These are phyloP conservation scores for Lophotriccus pileatus DNA, from an alignment of 2,797 vertebrate genomes.

Conservation along the genomic window DNA sequence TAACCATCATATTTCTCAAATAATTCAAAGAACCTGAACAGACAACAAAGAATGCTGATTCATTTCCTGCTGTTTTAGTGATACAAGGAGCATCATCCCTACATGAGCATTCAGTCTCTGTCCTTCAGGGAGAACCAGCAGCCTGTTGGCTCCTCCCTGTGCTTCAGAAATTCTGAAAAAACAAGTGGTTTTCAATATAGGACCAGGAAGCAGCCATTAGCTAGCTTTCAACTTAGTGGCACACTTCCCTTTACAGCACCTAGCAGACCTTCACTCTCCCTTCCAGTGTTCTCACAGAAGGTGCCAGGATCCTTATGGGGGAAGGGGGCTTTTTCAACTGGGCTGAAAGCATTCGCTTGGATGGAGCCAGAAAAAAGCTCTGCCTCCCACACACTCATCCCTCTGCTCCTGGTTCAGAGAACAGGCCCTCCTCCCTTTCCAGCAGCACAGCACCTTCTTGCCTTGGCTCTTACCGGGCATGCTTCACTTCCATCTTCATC, in stretches of 20 bases:
- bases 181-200: neutral
- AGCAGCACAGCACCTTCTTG: neutral
- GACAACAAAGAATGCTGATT: constrained; percentile 8
- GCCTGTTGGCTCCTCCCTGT: neutral
- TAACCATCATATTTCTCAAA: constrained; percentile 97
- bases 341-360: neutral
- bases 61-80: neutral
- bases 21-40: constrained; percentile 91
- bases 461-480: constrained; percentile 81
- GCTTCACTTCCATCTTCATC: constrained; percentile 99
- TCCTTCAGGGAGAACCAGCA: neutral
- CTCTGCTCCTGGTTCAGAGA: neutral
- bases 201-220: neutral
- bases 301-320: neutral
- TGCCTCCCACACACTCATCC: neutral
- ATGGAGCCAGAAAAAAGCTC: neutral
- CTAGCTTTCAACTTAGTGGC: neutral
- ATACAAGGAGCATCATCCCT: neutral
- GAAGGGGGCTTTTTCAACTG: neutral
- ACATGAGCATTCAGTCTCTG: neutral
- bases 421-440: neutral
- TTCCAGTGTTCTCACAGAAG: neutral
- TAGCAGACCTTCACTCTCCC: neutral
- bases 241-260: neutral
- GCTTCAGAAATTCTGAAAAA: neutral